A percentile compares a stretch with the other conserved stretches of the same genome.
Evolutionary conservation across 23 tunicate species (phyloP).

Genomic region (Clavelina lepadiformis): DNA sequence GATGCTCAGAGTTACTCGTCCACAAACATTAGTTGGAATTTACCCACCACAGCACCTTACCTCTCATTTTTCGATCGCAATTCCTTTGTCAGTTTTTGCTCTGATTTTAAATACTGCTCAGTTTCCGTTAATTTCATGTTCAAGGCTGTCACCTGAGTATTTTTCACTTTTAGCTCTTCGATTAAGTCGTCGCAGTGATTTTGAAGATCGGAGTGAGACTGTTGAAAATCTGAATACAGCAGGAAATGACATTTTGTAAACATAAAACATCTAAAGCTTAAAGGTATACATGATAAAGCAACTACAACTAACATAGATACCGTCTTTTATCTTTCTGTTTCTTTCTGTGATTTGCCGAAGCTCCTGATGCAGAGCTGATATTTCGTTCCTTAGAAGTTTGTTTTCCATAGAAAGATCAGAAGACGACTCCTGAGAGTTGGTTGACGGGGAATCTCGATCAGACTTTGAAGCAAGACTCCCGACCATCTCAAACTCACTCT

Average conservation of each 20-base stretch:
- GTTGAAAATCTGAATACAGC: constrained; percentile 23
- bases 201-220: constrained; percentile 33
- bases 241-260: not conserved
- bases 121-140: constrained; percentile 50
- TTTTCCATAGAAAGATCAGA: constrained; percentile 58
- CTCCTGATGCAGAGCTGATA: constrained; percentile 73
- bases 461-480: constrained; percentile 61
- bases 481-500: constrained; percentile 91
- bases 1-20: not conserved
- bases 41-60: constrained; percentile 4
- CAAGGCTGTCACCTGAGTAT: constrained; percentile 37
- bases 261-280: not conserved
- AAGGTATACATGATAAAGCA: not conserved
- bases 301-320: constrained; percentile 7
- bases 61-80: constrained; percentile 30
- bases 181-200: constrained; percentile 42
- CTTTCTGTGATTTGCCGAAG: constrained; percentile 53
- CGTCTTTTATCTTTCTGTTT: constrained; percentile 45
- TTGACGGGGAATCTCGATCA: constrained; percentile 56
- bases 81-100: constrained; percentile 8
- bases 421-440: constrained; percentile 5
- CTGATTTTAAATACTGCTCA: constrained; percentile 26
- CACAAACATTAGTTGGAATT: not conserved
- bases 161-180: constrained; percentile 57
- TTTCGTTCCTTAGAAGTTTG: constrained; percentile 49